Conservation (phyloP, 2,797 vertebrate genomes). For the Coregonus suidteri region DNA sequence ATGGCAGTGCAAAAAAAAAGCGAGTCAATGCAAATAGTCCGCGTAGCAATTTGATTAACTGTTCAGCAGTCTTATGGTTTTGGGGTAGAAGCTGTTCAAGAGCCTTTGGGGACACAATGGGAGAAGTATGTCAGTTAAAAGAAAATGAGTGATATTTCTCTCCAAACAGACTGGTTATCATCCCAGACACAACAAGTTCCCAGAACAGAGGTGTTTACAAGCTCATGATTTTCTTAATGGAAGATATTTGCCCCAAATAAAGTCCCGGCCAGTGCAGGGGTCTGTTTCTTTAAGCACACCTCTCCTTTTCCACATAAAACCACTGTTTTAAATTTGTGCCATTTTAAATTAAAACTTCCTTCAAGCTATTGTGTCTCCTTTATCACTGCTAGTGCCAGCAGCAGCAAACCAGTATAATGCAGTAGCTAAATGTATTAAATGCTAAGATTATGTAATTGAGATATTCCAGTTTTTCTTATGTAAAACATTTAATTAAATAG, state of each 20-base stretch:
- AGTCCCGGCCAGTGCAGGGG: conserved; percentile 66
- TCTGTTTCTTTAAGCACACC: conserved; percentile 53
- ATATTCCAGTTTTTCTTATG: too few species aligned
- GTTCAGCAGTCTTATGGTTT: too few species aligned
- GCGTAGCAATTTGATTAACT: too few species aligned
- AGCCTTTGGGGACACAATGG: conserved; percentile 3
- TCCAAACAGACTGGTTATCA: conserved; percentile 57
- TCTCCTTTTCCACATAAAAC: conserved; percentile 77
- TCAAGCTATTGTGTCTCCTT: conserved; percentile 38
- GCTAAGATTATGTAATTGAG: too few species aligned
- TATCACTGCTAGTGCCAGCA: not conserved
- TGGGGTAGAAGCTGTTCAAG: conserved; percentile 36
- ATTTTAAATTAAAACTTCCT: conserved; percentile 49
- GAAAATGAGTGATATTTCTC: conserved; percentile 59
- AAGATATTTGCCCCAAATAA: conserved; percentile 74
- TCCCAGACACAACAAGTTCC: conserved; percentile 62
- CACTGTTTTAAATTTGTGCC: conserved; percentile 49
- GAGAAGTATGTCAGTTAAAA: conserved; percentile 47
- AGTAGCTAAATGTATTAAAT: conserved; percentile 9
- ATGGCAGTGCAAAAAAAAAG: too few species aligned
- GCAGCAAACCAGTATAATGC: not conserved
- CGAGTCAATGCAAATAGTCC: too few species aligned
- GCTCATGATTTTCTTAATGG: conserved; percentile 75
- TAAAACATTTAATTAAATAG: too few species aligned
- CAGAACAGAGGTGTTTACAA: conserved; percentile 73